phyloP scores from a whole-genome alignment of 1,140 invertebrate species.

The Caenorhabditis brenneri region DNA sequence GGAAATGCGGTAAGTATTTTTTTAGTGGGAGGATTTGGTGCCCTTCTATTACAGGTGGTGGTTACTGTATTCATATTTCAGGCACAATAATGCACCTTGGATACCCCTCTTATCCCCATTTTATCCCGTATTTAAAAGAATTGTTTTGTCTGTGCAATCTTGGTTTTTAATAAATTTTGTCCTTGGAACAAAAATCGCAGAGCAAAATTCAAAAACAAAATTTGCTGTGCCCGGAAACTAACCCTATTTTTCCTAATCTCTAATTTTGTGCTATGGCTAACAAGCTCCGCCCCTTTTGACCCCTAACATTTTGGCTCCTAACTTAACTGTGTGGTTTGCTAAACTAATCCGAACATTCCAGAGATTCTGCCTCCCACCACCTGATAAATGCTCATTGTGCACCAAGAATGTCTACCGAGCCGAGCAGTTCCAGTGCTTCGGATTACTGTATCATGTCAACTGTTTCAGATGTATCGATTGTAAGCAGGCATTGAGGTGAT shows the following conservation, averaged over 20 bases:
- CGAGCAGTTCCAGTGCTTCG: slow-evolving; percentile 58
- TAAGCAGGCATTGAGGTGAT: slow-evolving; percentile 53
- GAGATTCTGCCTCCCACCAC: slow-evolving; percentile 31
- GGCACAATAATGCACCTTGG: neutral
- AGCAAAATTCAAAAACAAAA: neutral
- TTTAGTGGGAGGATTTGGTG: neutral
- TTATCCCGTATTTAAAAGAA: neutral
- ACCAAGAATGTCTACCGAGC: slow-evolving; percentile 54
- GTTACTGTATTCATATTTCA: no score
- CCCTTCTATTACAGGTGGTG: neutral
- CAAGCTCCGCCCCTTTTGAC: no score
- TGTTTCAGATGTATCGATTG: slow-evolving; percentile 58
- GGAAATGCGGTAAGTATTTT: neutral
- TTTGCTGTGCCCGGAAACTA: slow-evolving; percentile 13
- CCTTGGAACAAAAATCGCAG: neutral
- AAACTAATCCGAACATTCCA: slow-evolving; percentile 7
- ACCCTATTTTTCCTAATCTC: neutral
- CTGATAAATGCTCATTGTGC: slow-evolving; percentile 55
- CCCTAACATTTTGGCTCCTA: neutral
- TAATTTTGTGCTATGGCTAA: neutral
- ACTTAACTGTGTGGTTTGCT: slow-evolving; percentile 3
- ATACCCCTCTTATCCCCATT: neutral
- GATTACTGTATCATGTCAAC: slow-evolving; percentile 53
- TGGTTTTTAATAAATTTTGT: neutral
- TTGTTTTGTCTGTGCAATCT: neutral